phyloP scores from a whole-genome alignment of 2,888 invertebrate species.

The Nomada ruficornis region DNA sequence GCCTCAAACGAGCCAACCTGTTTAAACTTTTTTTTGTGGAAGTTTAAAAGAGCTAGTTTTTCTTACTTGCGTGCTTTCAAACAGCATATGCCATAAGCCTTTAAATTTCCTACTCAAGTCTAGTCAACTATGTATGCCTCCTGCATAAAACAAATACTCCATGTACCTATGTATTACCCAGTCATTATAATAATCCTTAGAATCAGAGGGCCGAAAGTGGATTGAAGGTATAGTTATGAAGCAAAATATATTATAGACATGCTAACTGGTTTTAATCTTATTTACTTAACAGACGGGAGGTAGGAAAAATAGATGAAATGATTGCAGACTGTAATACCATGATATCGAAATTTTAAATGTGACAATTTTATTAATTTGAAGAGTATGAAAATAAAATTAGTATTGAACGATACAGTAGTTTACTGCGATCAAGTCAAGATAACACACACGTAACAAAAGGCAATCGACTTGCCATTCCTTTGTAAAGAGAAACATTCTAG shows the following conservation, averaged over 20 bases:
- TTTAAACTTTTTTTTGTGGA: neutral
- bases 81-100: neutral
- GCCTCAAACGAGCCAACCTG: neutral
- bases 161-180: neutral
- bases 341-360: no score
- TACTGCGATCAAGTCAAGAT: no score
- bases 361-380: no score
- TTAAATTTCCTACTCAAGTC: neutral
- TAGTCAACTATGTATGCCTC: neutral
- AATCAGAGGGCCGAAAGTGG: neutral
- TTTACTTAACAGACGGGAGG: no score
- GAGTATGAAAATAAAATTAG: no score
- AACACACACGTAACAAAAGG: no score
- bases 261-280: no score
- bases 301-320: no score
- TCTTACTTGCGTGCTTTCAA: neutral
- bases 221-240: neutral
- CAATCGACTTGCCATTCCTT: no score
- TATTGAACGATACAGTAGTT: no score
- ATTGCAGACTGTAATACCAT: no score
- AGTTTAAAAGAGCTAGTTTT: conserved; percentile 8
- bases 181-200: neutral
- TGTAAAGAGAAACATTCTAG: no score
- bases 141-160: neutral
- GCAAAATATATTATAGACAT: neutral